Conservation (phyloP, 2,888 invertebrate genomes). For the Eupelmus urozonus region DNA sequence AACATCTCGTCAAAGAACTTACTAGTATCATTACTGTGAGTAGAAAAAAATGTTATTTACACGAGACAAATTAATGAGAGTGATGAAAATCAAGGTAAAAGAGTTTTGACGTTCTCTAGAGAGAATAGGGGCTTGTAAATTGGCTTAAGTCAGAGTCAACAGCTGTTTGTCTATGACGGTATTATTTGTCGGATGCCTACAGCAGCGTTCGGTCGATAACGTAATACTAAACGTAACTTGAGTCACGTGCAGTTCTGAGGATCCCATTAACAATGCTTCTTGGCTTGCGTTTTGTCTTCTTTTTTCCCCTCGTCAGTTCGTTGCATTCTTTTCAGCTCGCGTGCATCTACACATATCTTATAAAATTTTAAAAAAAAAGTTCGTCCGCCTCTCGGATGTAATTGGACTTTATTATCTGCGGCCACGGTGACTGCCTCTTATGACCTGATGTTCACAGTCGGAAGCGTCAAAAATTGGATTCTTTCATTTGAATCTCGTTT, state of each 20-base stretch:
- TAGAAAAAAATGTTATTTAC: too few species aligned
- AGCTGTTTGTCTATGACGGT: background rate
- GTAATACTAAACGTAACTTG: constrained; percentile 7
- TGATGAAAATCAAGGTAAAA: too few species aligned
- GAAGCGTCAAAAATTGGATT: too few species aligned
- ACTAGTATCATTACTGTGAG: too few species aligned
- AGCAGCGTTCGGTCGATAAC: constrained; percentile 19
- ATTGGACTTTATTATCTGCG: constrained; percentile 51
- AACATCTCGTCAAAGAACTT: too few species aligned
- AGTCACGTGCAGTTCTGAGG: constrained; percentile 30
- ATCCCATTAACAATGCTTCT: constrained; percentile 37
- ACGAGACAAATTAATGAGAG: too few species aligned
- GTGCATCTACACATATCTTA: background rate
- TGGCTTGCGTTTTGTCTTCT: background rate
- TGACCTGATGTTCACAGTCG: too few species aligned
- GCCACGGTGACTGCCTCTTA: too few species aligned
- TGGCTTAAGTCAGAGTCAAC: constrained; percentile 18
- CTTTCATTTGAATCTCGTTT: too few species aligned
- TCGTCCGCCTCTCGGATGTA: too few species aligned
- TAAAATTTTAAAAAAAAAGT: constrained; percentile 18
- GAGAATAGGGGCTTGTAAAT: background rate
- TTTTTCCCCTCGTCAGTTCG: constrained; percentile 1
- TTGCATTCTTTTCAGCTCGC: constrained; percentile 12
- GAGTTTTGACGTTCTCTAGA: too few species aligned
- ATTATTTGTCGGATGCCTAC: background rate